Base-by-base conservation (phyloP, 2,888 invertebrate genomes). In the Girardia tigrina region DNA sequence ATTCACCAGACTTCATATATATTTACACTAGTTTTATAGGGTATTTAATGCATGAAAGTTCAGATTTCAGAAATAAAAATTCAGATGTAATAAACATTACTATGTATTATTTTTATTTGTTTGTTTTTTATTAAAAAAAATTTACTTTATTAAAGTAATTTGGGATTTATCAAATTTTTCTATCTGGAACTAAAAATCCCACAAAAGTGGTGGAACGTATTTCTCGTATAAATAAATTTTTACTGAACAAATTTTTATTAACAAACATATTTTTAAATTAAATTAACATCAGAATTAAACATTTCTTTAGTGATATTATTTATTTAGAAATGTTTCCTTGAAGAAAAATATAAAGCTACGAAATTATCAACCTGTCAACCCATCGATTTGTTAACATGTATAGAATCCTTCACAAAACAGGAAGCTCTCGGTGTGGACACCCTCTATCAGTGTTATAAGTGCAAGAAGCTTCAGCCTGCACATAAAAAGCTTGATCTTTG, bases 401-500 rank as follows among this genome's bases (percentile, higher is more conserved):
- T 94, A 80, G 89, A 89, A 80, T 90, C 91, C 29, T 94, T 94
- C 86, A 92, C 92, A 1, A 88, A 89, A 74, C 90, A 90, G 82
- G 94, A 94, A 85, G 88, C 89, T 70, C 86, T 94, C 26, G 87
- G 86, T 28, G 87, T 86, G 75, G 91, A 91, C 82, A 89, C 91
- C 82, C 89, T 89, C 82, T 92, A 91, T 86, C 90, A 90, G 83
- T 93, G 93, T 86, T 88, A 89, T 77, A 88, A 88, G 81, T 94
- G 93, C 85, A 89, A 90, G 81, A 87, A 88, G 80, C 89, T 89
- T 81, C 91, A 91, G 82, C 89, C 90, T 75, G 92, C 93, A 75
- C 90, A 90, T 79, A 93, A 93, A 85, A 91, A 91, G 83, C 86
- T 94, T 82, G 91, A 92, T 84, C 90, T 94, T 74, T 94, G 93